phyloP scores from a whole-genome alignment of 2,888 invertebrate genomes.

The Neoitamus cyanurus region DNA sequence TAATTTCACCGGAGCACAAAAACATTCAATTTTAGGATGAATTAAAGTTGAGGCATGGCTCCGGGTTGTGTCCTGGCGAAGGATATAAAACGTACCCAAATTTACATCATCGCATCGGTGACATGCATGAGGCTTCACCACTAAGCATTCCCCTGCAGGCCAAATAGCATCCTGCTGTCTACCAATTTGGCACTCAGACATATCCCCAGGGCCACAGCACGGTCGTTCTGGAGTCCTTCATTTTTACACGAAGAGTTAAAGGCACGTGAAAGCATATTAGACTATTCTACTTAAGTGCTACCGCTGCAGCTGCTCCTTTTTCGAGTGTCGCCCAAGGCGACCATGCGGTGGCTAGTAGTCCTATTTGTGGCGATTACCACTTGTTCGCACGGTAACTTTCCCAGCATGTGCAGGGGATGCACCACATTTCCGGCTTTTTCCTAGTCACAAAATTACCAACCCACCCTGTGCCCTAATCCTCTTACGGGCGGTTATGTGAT shows the following conservation, averaged over 20 bases:
- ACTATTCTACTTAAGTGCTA: neutral
- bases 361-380: neutral
- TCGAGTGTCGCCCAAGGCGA: neutral
- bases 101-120: neutral
- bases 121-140: neutral
- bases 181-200: slow-evolving; percentile 32
- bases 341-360: neutral
- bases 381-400: neutral
- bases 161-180: neutral
- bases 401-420: neutral
- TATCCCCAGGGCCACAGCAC: neutral
- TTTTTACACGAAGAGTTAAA: neutral
- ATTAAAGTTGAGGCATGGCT: neutral
- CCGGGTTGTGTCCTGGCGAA: neutral
- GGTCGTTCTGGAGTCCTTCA: neutral
- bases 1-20: neutral
- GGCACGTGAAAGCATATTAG: neutral
- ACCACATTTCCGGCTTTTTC: neutral
- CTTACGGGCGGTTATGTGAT: neutral
- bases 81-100: neutral
- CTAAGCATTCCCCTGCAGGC: neutral
- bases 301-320: neutral
- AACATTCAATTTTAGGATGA: neutral
- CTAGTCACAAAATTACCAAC: neutral
- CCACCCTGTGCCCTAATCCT: neutral